These are phyloP conservation scores for Acanthis flammea DNA, from an alignment of 2,797 vertebrate species.

Conservation along the genomic window DNA sequence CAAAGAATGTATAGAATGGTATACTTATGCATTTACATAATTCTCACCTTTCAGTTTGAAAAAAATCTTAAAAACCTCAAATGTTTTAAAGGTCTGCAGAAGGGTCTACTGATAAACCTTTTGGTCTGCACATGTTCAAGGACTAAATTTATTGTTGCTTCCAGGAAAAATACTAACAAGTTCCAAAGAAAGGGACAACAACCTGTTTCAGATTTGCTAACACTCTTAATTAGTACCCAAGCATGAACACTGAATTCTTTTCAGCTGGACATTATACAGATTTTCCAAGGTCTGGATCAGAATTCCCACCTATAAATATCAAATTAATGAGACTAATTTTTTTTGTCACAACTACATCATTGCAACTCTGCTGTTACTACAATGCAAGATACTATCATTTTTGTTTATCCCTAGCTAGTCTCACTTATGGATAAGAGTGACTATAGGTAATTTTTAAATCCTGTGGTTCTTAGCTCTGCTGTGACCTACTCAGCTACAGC, in stretches of 20 bases:
- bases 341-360: not conserved
- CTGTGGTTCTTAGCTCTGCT: not conserved
- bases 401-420: not conserved
- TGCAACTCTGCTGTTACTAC: not conserved
- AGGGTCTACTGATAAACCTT: not conserved
- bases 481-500: not conserved
- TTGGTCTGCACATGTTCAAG: not conserved
- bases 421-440: not conserved
- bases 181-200: not conserved
- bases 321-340: not conserved
- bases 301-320: not conserved
- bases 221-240: not conserved
- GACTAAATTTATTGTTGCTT: not conserved
- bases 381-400: not conserved
- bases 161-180: not conserved
- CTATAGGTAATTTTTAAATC: not conserved
- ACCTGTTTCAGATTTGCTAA: not conserved
- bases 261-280: not conserved
- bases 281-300: not conserved
- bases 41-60: not conserved
- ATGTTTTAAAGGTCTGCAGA: not conserved
- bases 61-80: accelerated
- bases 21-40: not conserved
- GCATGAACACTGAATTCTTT: not conserved
- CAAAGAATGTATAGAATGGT: not conserved